A percentile compares a stretch with the other conserved stretches of the same genome.
These are phyloP conservation scores for Drosophila varians DNA, from an alignment of 1,140 invertebrate genomes.

Conservation along the genomic window DNA sequence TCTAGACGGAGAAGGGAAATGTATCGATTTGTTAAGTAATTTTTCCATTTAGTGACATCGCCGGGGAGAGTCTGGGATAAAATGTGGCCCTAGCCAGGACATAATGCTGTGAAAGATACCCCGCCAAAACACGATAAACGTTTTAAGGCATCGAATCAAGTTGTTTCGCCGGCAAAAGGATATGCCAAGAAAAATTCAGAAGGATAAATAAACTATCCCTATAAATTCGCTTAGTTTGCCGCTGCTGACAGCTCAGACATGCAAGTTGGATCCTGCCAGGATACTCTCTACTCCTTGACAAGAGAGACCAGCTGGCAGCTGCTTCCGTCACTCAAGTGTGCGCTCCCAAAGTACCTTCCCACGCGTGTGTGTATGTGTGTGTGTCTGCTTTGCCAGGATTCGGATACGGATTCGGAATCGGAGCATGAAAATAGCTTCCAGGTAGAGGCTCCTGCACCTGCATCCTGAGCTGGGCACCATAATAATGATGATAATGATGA, in stretches of 20 bases:
- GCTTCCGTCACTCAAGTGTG: conserved; percentile 52
- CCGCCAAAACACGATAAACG: conserved; percentile 57
- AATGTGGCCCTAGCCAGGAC: conserved; percentile 12
- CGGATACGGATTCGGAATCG: conserved; percentile 20
- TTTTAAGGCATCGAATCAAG: conserved; percentile 45
- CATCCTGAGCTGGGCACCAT: conserved; percentile 3
- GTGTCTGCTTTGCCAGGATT: neutral
- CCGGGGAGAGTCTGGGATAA: conserved; percentile 18
- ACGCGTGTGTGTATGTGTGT: conserved; percentile 17
- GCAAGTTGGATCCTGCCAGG: conserved; percentile 10
- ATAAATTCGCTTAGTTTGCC: conserved; percentile 35
- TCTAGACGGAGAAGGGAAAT: conserved; percentile 42
- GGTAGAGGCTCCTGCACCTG: conserved; percentile 32
- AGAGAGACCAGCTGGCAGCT: conserved; percentile 40
- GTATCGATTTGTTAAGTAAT: conserved; percentile 56
- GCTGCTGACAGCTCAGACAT: conserved; percentile 49
- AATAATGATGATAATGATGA: conserved; percentile 14
- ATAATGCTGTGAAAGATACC: conserved; percentile 17
- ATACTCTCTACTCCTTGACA: conserved; percentile 8
- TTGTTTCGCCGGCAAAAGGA: conserved; percentile 15
- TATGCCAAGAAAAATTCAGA: neutral
- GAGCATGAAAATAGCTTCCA: conserved; percentile 36
- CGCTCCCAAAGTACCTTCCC: neutral
- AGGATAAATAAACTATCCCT: conserved; percentile 20
- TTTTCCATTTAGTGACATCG: conserved; percentile 38